Base-by-base conservation (phyloP, 2,888 invertebrate species). In the Ophion slaviceki region DNA sequence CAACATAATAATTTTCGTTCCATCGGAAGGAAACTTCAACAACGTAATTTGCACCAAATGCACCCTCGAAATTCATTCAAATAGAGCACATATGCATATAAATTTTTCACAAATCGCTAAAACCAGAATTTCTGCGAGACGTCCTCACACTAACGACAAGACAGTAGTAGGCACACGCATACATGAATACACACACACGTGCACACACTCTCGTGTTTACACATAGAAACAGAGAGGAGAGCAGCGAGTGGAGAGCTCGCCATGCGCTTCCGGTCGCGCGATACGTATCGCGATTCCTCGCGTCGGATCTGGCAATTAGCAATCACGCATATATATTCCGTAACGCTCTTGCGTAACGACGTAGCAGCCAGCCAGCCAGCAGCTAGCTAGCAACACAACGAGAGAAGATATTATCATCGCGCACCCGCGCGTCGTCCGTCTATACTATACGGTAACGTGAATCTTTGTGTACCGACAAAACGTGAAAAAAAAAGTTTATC, bases 291-390 rank as follows among this genome's bases (percentile, higher is more conserved):
- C 87, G 88, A 90, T 90, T 89, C 90, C 89, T 89, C 89, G 87
- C 88, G 87, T 83, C 84, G 89, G 88, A 90, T 90, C 89, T 88
- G 87, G 89, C 91, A 92, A 93, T 93, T 92, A 92, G 91, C 89
- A 90, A 93, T 93, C 91, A 92, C 92, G 92, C 92, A 91, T 92
- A 88, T 84, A 79, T 47, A 91, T 91, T 91, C 90, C 91, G 91
- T 92, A 91, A 92, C 91, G 89, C 84, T 88, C 81, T 92, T 93
- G 92, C 91, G 91, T 90, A 93, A 92, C 90, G 88, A 89, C 86
- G 82, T 85, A 86, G 81, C 74, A 77, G 76, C 76, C 4, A 80
- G 82, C 71, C 36, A 68, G 64, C 70, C 70, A 80, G 74, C 67
- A 40, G 59, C 71, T 47, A 76, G 76, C 71, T 77, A 71, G 84